A percentile compares a stretch with the other conserved stretches of the same genome.
Conservation (phyloP, 2,113 vertebrate species). For the Grammomys dolichurus region DNA sequence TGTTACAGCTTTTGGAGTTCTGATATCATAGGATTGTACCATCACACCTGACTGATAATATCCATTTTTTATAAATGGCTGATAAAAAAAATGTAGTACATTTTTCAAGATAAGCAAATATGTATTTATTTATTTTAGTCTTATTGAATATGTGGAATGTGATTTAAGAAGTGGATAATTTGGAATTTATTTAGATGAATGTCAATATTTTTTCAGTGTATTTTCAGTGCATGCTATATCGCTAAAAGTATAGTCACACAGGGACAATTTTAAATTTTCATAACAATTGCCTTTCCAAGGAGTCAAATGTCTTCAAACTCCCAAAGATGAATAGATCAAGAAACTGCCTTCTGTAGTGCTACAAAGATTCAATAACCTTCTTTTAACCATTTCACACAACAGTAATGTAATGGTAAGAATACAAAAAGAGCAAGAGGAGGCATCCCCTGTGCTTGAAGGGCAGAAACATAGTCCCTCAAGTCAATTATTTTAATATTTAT, state of each 20-base stretch:
- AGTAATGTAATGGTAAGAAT: slow-evolving; percentile 62
- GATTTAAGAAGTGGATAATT: not conserved
- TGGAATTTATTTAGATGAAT: not conserved
- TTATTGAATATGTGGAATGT: not conserved
- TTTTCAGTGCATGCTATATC: slow-evolving; percentile 91
- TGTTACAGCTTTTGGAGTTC: not conserved
- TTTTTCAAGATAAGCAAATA: not conserved
- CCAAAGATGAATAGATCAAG: slow-evolving; percentile 90
- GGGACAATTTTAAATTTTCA: slow-evolving; percentile 87
- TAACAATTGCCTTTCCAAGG: slow-evolving; percentile 87
- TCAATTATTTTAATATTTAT: not conserved
- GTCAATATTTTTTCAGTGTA: slow-evolving; percentile 81
- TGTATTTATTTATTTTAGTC: not conserved
- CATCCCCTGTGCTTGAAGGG: not conserved
- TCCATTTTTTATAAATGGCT: not conserved
- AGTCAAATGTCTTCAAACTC: slow-evolving; percentile 84
- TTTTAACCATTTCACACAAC: slow-evolving; percentile 64
- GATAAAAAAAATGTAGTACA: not conserved
- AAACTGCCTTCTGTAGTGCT: slow-evolving; percentile 88
- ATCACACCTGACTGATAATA: not conserved
- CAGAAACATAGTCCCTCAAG: not conserved
- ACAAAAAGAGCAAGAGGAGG: not conserved
- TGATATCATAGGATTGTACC: not conserved
- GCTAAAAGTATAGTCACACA: slow-evolving; percentile 86
- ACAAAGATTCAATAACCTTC: slow-evolving; percentile 81